These are phyloP conservation scores for Phrynocephalus vlangalii DNA, from an alignment of 2,797 vertebrate genomes.

Conservation along the genomic window DNA sequence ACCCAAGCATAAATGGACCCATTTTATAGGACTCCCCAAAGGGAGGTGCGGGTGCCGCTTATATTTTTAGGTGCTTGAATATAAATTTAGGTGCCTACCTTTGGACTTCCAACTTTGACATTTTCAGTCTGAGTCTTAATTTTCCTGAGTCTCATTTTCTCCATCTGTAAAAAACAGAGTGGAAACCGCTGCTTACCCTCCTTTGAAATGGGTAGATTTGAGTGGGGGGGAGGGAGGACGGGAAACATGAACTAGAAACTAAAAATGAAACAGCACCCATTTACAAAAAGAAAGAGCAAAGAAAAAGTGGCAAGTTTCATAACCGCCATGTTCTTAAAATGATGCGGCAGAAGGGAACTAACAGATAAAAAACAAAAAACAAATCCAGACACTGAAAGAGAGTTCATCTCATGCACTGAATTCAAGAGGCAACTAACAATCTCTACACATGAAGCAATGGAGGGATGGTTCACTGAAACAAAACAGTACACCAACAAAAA, in stretches of 20 bases:
- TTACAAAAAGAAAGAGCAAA: neutral
- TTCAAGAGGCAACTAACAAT: neutral
- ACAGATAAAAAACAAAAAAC: neutral
- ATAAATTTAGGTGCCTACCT: neutral
- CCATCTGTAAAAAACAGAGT: slow-evolving; percentile 34
- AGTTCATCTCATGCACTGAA: slow-evolving; percentile 11
- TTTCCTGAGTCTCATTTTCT: slow-evolving; percentile 27
- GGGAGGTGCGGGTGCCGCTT: slow-evolving; percentile 27
- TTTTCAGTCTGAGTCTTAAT: neutral
- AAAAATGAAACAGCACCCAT: neutral
- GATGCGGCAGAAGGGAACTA: slow-evolving; percentile 17
- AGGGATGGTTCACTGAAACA: slow-evolving; percentile 33
- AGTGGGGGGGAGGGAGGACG: neutral
- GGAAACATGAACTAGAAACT: neutral
- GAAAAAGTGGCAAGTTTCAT: neutral
- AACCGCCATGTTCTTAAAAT: neutral
- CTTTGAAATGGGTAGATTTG: slow-evolving; percentile 11
- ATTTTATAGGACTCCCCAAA: slow-evolving; percentile 23
- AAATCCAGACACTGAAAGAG: neutral
- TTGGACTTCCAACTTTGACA: slow-evolving; percentile 19
- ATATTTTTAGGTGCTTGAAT: slow-evolving; percentile 25
- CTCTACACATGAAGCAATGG: slow-evolving; percentile 18
- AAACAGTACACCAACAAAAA: neutral
- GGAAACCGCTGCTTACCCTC: neutral
- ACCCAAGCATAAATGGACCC: slow-evolving; percentile 38